Evolutionary conservation across 1,140 invertebrate genomes (phyloP).

Genomic region (Augochlora pura): DNA sequence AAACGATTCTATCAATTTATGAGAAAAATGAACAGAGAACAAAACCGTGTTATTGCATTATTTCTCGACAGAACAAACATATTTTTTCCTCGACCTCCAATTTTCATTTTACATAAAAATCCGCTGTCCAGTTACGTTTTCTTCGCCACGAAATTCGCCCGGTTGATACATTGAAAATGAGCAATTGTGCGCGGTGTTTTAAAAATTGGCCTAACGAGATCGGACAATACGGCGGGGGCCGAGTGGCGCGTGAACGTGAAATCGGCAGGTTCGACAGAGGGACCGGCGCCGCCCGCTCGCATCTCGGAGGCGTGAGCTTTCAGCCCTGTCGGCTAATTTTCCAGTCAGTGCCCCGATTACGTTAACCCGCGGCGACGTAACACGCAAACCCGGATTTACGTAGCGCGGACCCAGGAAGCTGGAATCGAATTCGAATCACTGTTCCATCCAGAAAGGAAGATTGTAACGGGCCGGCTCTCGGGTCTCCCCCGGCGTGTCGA

Average conservation of each 20-base stretch:
- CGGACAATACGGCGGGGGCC: background rate
- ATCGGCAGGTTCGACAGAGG: background rate
- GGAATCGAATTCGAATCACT: slow-evolving; percentile 38
- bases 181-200: too few relatives aligned
- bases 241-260: slow-evolving; percentile 10
- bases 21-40: too few relatives aligned
- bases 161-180: too few relatives aligned
- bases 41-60: too few relatives aligned
- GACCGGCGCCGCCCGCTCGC: too few relatives aligned
- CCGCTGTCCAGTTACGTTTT: too few relatives aligned
- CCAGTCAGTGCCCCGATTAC: slow-evolving; percentile 38
- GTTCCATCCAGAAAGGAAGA: slow-evolving; percentile 29
- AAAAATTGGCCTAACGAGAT: background rate
- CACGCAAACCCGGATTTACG: slow-evolving; percentile 41
- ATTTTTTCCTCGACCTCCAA: too few relatives aligned
- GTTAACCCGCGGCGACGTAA: slow-evolving; percentile 36
- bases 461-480: background rate
- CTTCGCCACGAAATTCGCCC: too few relatives aligned
- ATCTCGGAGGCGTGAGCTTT: slow-evolving; percentile 30
- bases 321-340: slow-evolving; percentile 41
- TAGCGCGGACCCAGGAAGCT: slow-evolving; percentile 1
- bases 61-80: too few relatives aligned
- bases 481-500: background rate
- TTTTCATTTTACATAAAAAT: too few relatives aligned
- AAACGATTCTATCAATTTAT: too few relatives aligned